phyloP scores from a whole-genome alignment of 2,113 vertebrate species.

The Columbina picui region DNA sequence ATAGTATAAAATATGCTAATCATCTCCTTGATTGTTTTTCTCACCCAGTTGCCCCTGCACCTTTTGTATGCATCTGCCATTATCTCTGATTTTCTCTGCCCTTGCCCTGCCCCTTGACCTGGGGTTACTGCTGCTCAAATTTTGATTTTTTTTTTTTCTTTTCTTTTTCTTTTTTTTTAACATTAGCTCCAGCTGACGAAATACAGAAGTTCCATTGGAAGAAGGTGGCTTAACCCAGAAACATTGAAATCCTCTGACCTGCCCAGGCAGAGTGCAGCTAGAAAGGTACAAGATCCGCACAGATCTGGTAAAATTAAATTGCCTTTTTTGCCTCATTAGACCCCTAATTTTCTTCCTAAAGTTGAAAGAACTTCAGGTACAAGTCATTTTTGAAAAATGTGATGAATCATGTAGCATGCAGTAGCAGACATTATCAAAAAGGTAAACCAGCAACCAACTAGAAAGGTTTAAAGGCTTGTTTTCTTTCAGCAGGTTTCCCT shows the following conservation, averaged over 20 bases:
- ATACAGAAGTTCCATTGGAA: not conserved
- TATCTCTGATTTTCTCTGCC: not conserved
- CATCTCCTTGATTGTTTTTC: not conserved
- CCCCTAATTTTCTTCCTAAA: not conserved
- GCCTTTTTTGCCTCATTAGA: not conserved
- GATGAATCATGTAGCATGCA: not conserved
- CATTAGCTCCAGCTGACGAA: not conserved
- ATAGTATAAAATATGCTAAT: not conserved
- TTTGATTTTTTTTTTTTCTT: too few relatives aligned
- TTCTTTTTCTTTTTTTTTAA: not conserved
- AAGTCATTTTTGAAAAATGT: not conserved
- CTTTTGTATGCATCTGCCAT: not conserved
- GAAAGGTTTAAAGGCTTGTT: not conserved
- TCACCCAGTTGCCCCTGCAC: accelerated
- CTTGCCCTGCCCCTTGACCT: not conserved
- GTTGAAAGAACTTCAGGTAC: not conserved
- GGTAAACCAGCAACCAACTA: not conserved
- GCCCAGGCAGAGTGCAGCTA: not conserved
- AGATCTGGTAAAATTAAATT: not conserved
- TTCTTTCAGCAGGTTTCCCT: not conserved
- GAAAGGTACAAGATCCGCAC: not conserved
- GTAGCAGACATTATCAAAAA: not conserved
- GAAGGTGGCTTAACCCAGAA: not conserved
- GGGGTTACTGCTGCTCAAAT: accelerated
- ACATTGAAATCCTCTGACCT: not conserved